These are phyloP conservation scores for Tholera decimalis DNA, from an alignment of 2,888 invertebrate genomes.

Conservation along the genomic window DNA sequence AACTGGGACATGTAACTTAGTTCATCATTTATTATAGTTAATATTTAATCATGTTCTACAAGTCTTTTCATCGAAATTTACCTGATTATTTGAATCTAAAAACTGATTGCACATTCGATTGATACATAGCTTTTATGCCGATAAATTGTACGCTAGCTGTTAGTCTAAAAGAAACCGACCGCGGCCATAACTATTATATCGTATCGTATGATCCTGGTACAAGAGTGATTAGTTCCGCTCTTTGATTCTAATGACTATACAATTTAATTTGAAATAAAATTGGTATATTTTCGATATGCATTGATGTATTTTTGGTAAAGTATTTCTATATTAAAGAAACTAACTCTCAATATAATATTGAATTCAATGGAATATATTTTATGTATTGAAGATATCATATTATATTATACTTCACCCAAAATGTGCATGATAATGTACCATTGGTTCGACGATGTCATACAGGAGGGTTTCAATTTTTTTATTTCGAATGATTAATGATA, in stretches of 20 bases:
- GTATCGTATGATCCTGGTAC: conserved; percentile 17
- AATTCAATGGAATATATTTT: conserved; percentile 38
- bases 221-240: conserved; percentile 53
- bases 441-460: conserved; percentile 66
- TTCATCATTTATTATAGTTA: conserved; percentile 57
- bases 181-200: conserved; percentile 13
- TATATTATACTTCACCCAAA: conserved; percentile 48
- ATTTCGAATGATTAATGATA: conserved; percentile 87
- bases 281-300: conserved; percentile 5
- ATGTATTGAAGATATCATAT: conserved; percentile 31
- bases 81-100: conserved; percentile 23
- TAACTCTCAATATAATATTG: conserved; percentile 19
- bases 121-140: conserved; percentile 17
- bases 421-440: conserved; percentile 60
- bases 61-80: conserved; percentile 25
- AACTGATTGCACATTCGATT: conserved; percentile 4
- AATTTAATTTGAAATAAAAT: conserved; percentile 29
- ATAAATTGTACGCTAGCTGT: conserved; percentile 22
- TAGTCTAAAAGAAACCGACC: conserved; percentile 12
- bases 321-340: conserved; percentile 1
- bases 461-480: conserved; percentile 72
- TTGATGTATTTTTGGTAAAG: neutral
- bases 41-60: conserved; percentile 46
- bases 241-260: conserved; percentile 43
- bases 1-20: conserved; percentile 49